Percentiles rank a stretch among this genome's conserved stretches.
phyloP scores from a whole-genome alignment of 2,888 invertebrate species.

The Dysmachus trigonus region DNA sequence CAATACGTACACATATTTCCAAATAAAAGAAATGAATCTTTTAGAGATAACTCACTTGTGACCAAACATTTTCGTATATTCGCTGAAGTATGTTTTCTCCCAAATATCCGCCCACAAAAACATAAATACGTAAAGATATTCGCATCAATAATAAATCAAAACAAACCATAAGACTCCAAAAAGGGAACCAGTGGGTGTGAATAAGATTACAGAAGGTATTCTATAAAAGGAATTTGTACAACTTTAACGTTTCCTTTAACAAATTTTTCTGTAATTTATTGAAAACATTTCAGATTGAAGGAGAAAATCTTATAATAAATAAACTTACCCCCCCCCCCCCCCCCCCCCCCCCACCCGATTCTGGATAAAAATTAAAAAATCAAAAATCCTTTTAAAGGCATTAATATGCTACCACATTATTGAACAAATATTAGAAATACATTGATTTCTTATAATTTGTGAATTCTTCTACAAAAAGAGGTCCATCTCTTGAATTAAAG shows the following conservation, averaged over 20 bases:
- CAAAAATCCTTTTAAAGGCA: too few species aligned
- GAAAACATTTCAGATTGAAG: background rate
- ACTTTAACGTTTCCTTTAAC: background rate
- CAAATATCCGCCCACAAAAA: background rate
- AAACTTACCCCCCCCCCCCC: too few species aligned
- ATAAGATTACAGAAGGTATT: background rate
- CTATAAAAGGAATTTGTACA: background rate
- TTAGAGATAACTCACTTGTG: background rate
- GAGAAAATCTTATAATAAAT: background rate
- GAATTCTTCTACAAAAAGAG: too few species aligned
- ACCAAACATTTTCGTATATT: background rate
- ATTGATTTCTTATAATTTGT: too few species aligned
- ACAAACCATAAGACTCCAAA: background rate
- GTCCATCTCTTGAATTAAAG: too few species aligned
- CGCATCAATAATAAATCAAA: background rate
- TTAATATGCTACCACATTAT: too few species aligned
- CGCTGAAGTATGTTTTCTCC: background rate
- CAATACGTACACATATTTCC: background rate
- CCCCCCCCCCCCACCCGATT: too few species aligned
- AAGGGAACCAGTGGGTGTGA: background rate
- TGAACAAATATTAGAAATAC: too few species aligned
- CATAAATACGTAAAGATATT: background rate
- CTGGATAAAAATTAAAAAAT: too few species aligned
- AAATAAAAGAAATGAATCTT: background rate
- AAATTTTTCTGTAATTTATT: background rate